These are phyloP conservation scores for Megalurothrips usitatus DNA, from an alignment of 2,888 invertebrate genomes.

Conservation along the genomic window DNA sequence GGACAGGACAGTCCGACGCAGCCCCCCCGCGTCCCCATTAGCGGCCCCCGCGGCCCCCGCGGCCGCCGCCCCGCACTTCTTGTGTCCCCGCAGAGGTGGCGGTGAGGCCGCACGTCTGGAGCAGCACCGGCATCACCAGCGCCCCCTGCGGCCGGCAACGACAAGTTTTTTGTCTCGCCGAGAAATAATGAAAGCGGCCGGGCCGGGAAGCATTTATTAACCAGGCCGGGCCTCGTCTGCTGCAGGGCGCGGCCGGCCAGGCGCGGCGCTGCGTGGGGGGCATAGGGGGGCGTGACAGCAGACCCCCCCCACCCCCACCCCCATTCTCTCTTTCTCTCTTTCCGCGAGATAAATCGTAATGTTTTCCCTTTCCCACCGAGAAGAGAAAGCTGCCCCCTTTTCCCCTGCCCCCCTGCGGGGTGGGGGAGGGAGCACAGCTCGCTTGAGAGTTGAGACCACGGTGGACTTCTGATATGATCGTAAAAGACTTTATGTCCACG, in stretches of 20 bases:
- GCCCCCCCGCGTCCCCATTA: too few species aligned
- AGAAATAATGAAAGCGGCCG: too few species aligned
- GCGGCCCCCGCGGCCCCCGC: too few species aligned
- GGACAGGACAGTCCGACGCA: too few species aligned
- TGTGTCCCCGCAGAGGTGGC: too few species aligned
- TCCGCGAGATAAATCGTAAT: neutral
- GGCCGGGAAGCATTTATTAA: neutral
- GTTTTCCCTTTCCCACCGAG: neutral
- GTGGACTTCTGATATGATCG: conserved; percentile 11
- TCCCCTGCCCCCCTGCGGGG: neutral
- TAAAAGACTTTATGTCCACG: neutral
- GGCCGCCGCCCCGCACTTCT: too few species aligned
- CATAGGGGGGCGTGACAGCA: neutral
- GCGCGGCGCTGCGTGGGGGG: too few species aligned
- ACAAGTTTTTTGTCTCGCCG: too few species aligned
- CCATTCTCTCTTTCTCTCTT: neutral
- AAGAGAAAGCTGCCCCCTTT: neutral
- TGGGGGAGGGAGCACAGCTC: neutral
- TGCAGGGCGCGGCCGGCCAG: too few species aligned
- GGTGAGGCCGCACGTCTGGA: too few species aligned
- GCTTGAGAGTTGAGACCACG: neutral
- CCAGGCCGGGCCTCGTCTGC: neutral
- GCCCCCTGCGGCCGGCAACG: too few species aligned
- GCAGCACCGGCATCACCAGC: too few species aligned
- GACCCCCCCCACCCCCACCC: neutral